Conservation (phyloP, 2,797 vertebrate species). For the Amphiprion clarkii region DNA sequence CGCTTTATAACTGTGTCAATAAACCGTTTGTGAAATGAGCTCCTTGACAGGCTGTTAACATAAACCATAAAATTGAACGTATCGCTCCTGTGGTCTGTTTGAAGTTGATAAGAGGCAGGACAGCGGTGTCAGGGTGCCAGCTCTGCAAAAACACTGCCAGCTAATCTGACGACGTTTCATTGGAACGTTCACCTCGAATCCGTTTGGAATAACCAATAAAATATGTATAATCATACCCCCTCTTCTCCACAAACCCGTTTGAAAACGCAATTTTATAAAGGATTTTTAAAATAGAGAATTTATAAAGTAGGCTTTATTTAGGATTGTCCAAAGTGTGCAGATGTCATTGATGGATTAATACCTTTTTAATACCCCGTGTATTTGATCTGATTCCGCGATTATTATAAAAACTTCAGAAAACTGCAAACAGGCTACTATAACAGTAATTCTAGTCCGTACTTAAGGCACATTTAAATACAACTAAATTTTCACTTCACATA, state of each 20-base stretch:
- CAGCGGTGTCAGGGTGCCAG: constrained; percentile 24
- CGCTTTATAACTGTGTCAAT: constrained; percentile 43
- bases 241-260: not conserved
- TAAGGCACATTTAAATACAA: not conserved
- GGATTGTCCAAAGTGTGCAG: not conserved
- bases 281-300: not conserved
- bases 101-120: constrained; percentile 70
- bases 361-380: not conserved
- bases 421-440: not conserved
- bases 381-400: not conserved
- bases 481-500: not conserved
- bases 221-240: constrained; percentile 9
- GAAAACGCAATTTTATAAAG: not conserved
- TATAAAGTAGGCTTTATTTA: not conserved
- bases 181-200: constrained; percentile 15
- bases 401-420: constrained; percentile 16
- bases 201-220: constrained; percentile 24
- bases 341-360: not conserved
- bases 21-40: constrained; percentile 55
- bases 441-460: not conserved
- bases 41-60: constrained; percentile 54
- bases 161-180: constrained; percentile 2
- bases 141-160: constrained; percentile 24
- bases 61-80: constrained; percentile 69
- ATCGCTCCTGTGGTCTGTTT: constrained; percentile 62